Evolutionary conservation across 2,888 invertebrate species (phyloP).

Genomic region (Eupithecia centaureata): DNA sequence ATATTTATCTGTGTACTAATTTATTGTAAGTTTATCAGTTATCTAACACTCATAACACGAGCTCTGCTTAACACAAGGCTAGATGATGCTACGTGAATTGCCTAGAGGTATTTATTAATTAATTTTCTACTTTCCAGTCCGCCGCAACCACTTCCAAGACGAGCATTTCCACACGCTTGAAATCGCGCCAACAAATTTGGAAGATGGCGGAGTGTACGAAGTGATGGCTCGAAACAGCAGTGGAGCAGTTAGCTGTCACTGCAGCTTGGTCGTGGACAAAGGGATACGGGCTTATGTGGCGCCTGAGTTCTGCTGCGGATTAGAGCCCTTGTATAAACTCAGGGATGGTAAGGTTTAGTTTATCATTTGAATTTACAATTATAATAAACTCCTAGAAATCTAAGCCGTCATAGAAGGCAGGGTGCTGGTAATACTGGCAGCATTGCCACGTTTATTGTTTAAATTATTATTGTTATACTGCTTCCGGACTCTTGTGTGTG

Average conservation of each 20-base stretch:
- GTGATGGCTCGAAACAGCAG: conserved; percentile 90
- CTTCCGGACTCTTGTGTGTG: too few relatives aligned
- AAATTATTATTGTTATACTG: too few relatives aligned
- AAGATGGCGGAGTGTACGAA: conserved; percentile 92
- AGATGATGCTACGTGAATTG: too few relatives aligned
- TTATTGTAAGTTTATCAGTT: too few relatives aligned
- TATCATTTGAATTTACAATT: not conserved
- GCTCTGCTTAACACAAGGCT: too few relatives aligned
- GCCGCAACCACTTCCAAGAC: conserved; percentile 86
- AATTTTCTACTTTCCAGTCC: conserved; percentile 63
- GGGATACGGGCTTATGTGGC: conserved; percentile 92
- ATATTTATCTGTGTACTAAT: too few relatives aligned
- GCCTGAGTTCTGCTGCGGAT: conserved; percentile 89
- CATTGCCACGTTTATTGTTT: too few relatives aligned
- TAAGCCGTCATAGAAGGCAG: too few relatives aligned
- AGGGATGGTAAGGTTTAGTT: conserved; percentile 79
- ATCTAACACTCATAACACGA: too few relatives aligned
- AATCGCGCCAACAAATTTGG: conserved; percentile 89
- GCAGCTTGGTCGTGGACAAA: conserved; percentile 90
- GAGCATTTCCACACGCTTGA: conserved; percentile 94
- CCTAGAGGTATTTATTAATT: too few relatives aligned
- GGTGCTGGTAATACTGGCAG: too few relatives aligned
- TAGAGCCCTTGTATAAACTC: conserved; percentile 86
- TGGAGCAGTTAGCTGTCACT: conserved; percentile 92
- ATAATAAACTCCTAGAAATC: too few relatives aligned